Conservation (phyloP, 2,797 vertebrate genomes). For the Mormyrops attenuatus region DNA sequence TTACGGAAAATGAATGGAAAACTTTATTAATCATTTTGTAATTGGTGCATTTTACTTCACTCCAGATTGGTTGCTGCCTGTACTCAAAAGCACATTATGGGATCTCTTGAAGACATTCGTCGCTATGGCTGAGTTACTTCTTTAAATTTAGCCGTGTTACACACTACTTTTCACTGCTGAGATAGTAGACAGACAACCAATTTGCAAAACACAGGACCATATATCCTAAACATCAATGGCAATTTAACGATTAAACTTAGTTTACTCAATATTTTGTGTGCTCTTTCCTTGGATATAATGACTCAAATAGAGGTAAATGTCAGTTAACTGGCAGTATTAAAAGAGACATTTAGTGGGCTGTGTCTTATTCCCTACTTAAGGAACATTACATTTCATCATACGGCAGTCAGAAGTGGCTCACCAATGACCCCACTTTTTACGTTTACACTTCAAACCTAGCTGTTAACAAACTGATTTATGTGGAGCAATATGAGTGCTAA, state of each 20-base stretch:
- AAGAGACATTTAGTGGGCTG: background rate
- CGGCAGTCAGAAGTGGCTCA: background rate
- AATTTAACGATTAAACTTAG: constrained; percentile 3
- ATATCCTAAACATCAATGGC: constrained; percentile 12
- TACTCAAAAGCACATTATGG: background rate
- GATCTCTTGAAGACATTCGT: background rate
- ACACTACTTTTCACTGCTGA: background rate
- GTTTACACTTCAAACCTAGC: background rate
- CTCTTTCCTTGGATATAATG: constrained; percentile 6
- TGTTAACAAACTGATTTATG: background rate
- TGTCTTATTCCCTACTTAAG: background rate
- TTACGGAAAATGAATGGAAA: background rate
- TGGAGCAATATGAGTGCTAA: background rate
- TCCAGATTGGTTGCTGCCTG: background rate
- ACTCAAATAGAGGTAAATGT: constrained; percentile 8
- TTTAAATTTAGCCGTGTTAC: background rate
- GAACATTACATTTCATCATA: background rate
- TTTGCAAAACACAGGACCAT: background rate
- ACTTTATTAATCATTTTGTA: background rate
- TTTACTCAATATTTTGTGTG: constrained; percentile 6
- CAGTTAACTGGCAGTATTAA: constrained; percentile 8
- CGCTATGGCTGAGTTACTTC: background rate
- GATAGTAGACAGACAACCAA: background rate
- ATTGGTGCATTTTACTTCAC: background rate
- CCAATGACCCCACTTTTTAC: background rate